Percentiles rank a stretch among this genome's conserved stretches.
These are phyloP conservation scores for Chaenodraco wilsoni DNA, from an alignment of 2,797 vertebrate species.

Conservation along the genomic window DNA sequence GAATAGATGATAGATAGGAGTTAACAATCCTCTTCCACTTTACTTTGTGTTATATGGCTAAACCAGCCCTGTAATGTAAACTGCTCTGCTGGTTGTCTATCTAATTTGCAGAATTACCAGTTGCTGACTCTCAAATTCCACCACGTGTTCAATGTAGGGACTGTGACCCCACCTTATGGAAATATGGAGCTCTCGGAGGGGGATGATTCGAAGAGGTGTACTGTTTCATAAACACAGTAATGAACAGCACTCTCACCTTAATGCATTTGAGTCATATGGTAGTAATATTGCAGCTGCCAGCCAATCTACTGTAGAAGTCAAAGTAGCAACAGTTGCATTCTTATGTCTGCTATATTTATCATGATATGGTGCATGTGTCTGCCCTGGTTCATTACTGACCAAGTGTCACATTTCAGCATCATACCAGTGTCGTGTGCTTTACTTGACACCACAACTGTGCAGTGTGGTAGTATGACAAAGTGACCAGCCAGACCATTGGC, in stretches of 20 bases:
- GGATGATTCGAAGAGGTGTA: neutral
- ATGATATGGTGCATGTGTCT: slow-evolving; percentile 57
- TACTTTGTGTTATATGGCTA: neutral
- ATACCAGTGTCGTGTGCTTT: slow-evolving; percentile 42
- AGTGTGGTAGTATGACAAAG: slow-evolving; percentile 38
- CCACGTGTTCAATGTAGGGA: neutral
- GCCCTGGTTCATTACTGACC: slow-evolving; percentile 28
- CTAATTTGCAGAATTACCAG: slow-evolving; percentile 14
- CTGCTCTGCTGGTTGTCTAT: neutral
- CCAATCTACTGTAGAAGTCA: slow-evolving; percentile 38
- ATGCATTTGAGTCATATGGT: slow-evolving; percentile 9
- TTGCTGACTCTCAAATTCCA: slow-evolving; percentile 6
- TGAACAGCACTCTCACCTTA: neutral
- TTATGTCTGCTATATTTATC: slow-evolving; percentile 73
- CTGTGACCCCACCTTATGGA: neutral
- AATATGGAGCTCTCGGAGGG: slow-evolving; percentile 8
- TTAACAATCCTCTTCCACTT: neutral
- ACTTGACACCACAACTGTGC: slow-evolving; percentile 43
- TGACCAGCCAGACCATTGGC: slow-evolving; percentile 15
- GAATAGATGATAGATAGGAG: neutral
- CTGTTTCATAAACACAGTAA: slow-evolving; percentile 19
- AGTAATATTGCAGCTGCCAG: slow-evolving; percentile 46
- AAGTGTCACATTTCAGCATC: slow-evolving; percentile 72
- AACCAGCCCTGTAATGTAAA: slow-evolving; percentile 1
- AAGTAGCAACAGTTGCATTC: slow-evolving; percentile 54